Evolutionary conservation across 2,888 invertebrate genomes (phyloP).

Genomic region (Microchrysa polita): DNA sequence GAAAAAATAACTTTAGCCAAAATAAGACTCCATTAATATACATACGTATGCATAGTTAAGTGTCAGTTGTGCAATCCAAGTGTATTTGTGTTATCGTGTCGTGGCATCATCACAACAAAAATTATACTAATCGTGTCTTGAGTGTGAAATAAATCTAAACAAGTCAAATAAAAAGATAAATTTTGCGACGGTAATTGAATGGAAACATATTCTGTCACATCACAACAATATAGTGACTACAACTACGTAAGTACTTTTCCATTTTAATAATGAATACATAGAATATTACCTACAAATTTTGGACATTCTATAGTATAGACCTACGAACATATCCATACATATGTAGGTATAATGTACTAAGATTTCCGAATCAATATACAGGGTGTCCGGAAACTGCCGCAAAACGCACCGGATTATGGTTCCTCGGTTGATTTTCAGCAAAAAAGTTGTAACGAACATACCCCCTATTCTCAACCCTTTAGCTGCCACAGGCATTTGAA

Average conservation of each 20-base stretch:
- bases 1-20: conserved; percentile 17
- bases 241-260: conserved; percentile 36
- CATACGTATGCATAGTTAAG: too few species aligned
- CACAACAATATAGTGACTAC: conserved; percentile 28
- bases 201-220: conserved; percentile 42
- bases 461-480: too few species aligned
- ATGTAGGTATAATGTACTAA: too few species aligned
- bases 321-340: too few species aligned
- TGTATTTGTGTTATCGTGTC: conserved; percentile 27
- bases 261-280: conserved; percentile 9
- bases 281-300: too few species aligned
- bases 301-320: too few species aligned
- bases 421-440: too few species aligned
- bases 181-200: conserved; percentile 43
- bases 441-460: too few species aligned
- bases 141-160: conserved; percentile 39
- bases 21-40: conserved; percentile 11
- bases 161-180: conserved; percentile 38
- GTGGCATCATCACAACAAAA: neutral
- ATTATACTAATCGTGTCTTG: conserved; percentile 18
- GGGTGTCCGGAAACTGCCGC: too few species aligned
- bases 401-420: too few species aligned
- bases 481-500: too few species aligned
- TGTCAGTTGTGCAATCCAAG: neutral
- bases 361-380: too few species aligned